phyloP scores from a whole-genome alignment of 2,113 vertebrate species.

The Melanocharis versteri region DNA sequence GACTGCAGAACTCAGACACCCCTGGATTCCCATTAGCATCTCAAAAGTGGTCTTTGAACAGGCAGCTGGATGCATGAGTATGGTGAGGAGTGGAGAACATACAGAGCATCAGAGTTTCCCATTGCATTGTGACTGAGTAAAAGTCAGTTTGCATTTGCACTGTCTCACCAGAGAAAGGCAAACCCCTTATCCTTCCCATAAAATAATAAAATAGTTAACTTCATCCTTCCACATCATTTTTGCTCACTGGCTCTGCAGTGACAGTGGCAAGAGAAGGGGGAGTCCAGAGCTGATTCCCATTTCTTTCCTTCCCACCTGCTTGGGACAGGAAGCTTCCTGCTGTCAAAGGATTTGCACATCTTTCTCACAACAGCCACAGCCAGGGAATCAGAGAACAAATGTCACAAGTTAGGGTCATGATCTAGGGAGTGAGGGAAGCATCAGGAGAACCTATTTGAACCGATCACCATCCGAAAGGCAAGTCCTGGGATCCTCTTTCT shows the following conservation, averaged over 20 bases:
- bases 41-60: background rate
- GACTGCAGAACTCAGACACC: background rate
- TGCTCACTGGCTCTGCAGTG: background rate
- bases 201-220: background rate
- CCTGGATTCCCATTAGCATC: background rate
- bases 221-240: background rate
- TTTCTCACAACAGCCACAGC: background rate
- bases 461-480: background rate
- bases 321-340: background rate
- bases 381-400: constrained; percentile 10
- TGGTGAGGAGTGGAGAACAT: background rate
- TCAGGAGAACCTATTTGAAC: background rate
- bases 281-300: background rate
- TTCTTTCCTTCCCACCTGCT: background rate
- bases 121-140: background rate
- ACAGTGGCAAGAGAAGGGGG: too few relatives aligned
- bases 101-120: background rate
- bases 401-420: background rate
- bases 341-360: constrained; percentile 18
- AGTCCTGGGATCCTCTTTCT: constrained; percentile 19
- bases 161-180: background rate
- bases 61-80: background rate
- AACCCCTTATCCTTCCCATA: background rate
- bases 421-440: background rate
- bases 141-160: background rate